Conservation (phyloP, 1,140 invertebrate species). For the Apolygus lucorum region DNA sequence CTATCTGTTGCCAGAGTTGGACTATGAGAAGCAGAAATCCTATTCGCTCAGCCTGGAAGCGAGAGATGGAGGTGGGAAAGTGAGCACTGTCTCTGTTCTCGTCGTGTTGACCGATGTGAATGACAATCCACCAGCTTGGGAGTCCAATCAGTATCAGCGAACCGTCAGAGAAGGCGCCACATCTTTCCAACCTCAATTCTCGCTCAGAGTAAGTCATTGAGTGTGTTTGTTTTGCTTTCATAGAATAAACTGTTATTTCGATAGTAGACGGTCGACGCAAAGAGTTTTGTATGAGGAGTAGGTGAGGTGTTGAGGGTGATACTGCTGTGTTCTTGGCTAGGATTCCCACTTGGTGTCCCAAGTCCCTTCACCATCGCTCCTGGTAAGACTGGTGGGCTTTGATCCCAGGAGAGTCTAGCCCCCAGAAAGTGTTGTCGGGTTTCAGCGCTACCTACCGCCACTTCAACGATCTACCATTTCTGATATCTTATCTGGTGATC, state of each 20-base stretch:
- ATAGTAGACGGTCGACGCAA: too few relatives aligned
- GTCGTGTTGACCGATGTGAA: conserved; percentile 69
- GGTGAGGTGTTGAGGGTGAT: too few relatives aligned
- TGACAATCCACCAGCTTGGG: conserved; percentile 73
- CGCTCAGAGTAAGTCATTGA: conserved; percentile 44
- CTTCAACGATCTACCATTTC: too few relatives aligned
- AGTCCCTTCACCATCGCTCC: too few relatives aligned
- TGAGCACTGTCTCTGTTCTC: conserved; percentile 55
- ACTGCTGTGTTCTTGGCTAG: too few relatives aligned
- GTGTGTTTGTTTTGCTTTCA: not conserved
- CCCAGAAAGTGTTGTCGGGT: too few relatives aligned
- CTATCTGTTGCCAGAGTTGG: conserved; percentile 37
- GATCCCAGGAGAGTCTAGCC: too few relatives aligned
- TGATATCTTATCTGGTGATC: too few relatives aligned
- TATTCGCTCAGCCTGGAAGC: conserved; percentile 69
- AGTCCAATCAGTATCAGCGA: conserved; percentile 58
- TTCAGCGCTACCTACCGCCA: too few relatives aligned
- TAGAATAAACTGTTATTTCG: not conserved
- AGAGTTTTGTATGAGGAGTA: too few relatives aligned
- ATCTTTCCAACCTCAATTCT: conserved; percentile 64
- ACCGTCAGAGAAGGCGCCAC: conserved; percentile 61
- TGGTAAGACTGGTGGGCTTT: too few relatives aligned
- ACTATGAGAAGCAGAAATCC: conserved; percentile 68
- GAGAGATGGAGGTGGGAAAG: conserved; percentile 61
- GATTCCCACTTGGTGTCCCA: too few relatives aligned